Evolutionary conservation across 1,140 invertebrate genomes (phyloP).

Genomic region (Fopius arisanus): DNA sequence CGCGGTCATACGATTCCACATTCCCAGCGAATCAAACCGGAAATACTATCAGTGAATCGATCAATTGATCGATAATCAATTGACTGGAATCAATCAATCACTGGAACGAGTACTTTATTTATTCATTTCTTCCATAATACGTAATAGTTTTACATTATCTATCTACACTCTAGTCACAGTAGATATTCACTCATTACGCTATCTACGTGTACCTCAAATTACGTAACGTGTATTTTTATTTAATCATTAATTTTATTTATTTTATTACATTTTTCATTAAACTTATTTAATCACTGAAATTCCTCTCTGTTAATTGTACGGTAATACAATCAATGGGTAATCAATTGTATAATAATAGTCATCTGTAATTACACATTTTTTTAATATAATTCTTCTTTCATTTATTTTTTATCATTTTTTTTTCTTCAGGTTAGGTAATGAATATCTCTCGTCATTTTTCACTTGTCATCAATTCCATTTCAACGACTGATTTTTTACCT

Average conservation of each 20-base stretch:
- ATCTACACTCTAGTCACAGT: constrained; percentile 33
- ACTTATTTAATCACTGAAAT: constrained; percentile 2
- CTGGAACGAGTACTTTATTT: neutral
- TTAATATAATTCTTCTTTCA: too few relatives aligned
- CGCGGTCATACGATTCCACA: too few relatives aligned
- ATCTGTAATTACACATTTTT: too few relatives aligned
- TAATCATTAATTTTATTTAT: constrained; percentile 14
- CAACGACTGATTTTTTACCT: too few relatives aligned
- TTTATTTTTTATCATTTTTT: too few relatives aligned
- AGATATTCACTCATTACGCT: constrained; percentile 28
- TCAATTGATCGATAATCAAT: neutral
- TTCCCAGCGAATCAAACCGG: too few relatives aligned
- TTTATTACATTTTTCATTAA: constrained; percentile 9
- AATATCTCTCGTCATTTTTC: too few relatives aligned
- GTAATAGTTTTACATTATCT: constrained; percentile 31
- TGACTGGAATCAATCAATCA: neutral
- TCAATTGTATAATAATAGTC: neutral
- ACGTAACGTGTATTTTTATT: constrained; percentile 9
- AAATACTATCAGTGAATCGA: too few relatives aligned
- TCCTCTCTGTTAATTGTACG: neutral
- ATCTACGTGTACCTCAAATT: constrained; percentile 25
- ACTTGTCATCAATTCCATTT: too few relatives aligned
- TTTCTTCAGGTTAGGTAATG: too few relatives aligned
- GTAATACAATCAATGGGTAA: neutral
- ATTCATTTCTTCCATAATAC: constrained; percentile 20